Conservation (phyloP, 2,888 invertebrate species). For the Lymantria dispar region DNA sequence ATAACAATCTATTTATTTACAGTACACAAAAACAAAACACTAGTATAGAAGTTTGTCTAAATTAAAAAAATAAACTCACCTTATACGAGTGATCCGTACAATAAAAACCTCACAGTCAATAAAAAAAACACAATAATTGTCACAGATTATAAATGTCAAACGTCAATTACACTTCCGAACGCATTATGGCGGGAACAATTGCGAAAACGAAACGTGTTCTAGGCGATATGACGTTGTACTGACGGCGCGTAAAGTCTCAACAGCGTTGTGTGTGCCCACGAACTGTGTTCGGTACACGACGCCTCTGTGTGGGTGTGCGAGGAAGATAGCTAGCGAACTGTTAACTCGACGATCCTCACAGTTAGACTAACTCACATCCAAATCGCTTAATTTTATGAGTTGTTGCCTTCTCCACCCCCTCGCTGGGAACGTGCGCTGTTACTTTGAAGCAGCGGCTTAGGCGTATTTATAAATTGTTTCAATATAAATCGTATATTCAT, state of each 20-base stretch:
- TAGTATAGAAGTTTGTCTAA: conserved; percentile 1
- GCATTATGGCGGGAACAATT: conserved; percentile 35
- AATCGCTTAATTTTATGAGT: conserved; percentile 84
- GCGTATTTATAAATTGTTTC: not conserved
- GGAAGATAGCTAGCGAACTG: conserved; percentile 63
- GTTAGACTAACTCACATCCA: conserved; percentile 82
- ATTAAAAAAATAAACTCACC: conserved; percentile 19
- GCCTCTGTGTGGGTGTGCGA: conserved; percentile 53
- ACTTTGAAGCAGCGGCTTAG: conserved; percentile 50
- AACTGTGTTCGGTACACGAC: conserved; percentile 23
- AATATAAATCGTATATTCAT: not conserved
- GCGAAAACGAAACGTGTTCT: conserved; percentile 28
- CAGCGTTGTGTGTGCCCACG: conserved; percentile 18
- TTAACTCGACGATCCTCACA: conserved; percentile 79
- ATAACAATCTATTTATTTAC: conserved; percentile 3
- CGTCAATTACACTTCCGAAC: conserved; percentile 39
- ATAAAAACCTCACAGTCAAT: conserved; percentile 26
- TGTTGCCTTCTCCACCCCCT: conserved; percentile 83
- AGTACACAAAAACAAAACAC: conserved; percentile 7
- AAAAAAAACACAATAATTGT: conserved; percentile 29
- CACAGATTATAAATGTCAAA: conserved; percentile 37
- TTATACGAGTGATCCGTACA: conserved; percentile 25
- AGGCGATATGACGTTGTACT: conserved; percentile 33
- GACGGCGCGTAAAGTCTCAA: conserved; percentile 23
- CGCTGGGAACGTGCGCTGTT: conserved; percentile 48